Conservation (phyloP, 1,140 invertebrate genomes). For the Cylas formicarius region DNA sequence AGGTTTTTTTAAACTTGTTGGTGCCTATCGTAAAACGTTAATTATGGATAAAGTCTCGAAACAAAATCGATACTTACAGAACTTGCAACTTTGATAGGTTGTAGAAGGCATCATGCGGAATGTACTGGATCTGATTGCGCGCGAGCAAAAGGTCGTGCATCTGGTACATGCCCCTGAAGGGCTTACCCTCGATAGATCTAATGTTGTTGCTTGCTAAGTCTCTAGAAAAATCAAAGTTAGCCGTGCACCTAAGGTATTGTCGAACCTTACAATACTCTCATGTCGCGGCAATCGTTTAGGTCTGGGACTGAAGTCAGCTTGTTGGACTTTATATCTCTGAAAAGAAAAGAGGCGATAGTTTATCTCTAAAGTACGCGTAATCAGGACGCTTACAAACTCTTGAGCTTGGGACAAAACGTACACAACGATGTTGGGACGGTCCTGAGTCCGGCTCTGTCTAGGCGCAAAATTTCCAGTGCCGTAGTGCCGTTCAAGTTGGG, state of each 20-base stretch:
- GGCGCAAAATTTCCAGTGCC: constrained; percentile 68
- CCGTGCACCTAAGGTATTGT: too few species aligned
- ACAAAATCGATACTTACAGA: constrained; percentile 60
- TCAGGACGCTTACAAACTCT: constrained; percentile 70
- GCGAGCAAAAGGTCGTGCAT: constrained; percentile 81
- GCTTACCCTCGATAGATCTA: constrained; percentile 55
- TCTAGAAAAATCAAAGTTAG: constrained; percentile 49
- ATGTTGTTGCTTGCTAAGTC: constrained; percentile 84
- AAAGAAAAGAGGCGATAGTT: constrained; percentile 30
- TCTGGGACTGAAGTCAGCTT: constrained; percentile 62
- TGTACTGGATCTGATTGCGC: constrained; percentile 68
- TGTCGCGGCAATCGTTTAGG: constrained; percentile 63
- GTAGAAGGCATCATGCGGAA: constrained; percentile 71
- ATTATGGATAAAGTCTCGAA: constrained; percentile 3
- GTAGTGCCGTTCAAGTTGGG: constrained; percentile 72
- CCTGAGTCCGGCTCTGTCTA: constrained; percentile 72
- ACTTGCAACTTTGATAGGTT: constrained; percentile 75
- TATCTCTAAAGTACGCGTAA: neutral
- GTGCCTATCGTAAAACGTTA: too few species aligned
- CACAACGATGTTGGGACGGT: constrained; percentile 71
- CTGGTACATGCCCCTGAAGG: constrained; percentile 61
- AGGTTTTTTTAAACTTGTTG: too few species aligned
- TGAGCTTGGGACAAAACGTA: constrained; percentile 64
- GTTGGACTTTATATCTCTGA: constrained; percentile 80
- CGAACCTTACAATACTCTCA: constrained; percentile 86